Conservation (phyloP, 2,797 vertebrate species). For the Anableps anableps region DNA sequence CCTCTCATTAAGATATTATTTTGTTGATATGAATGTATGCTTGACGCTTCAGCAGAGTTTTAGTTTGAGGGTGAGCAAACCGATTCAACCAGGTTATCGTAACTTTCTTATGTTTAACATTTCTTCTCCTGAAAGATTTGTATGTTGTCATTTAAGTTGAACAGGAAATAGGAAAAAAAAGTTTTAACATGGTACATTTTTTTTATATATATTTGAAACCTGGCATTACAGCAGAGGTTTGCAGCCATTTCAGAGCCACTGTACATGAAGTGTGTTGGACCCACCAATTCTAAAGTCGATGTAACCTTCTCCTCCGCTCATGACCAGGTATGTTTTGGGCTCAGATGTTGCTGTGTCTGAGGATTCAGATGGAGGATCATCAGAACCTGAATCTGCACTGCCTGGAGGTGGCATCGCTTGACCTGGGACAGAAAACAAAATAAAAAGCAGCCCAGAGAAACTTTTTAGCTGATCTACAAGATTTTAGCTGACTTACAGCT, state of each 20-base stretch:
- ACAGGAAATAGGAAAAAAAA: too few relatives aligned
- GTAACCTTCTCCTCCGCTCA: conserved; percentile 98
- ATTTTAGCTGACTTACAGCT: neutral
- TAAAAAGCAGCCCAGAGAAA: neutral
- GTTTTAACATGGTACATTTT: too few relatives aligned
- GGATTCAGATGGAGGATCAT: conserved; percentile 85
- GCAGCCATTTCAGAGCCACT: neutral
- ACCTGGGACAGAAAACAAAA: conserved; percentile 74
- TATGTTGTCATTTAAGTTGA: too few relatives aligned
- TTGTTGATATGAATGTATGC: too few relatives aligned
- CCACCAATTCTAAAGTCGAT: conserved; percentile 98
- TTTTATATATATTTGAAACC: too few relatives aligned
- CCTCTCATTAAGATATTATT: too few relatives aligned
- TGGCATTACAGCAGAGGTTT: neutral
- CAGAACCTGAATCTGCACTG: conserved; percentile 90
- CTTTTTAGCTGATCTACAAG: neutral
- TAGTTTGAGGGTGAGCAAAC: too few relatives aligned
- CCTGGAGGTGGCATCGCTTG: conserved; percentile 91
- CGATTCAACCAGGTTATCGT: too few relatives aligned
- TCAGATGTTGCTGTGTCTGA: conserved; percentile 72
- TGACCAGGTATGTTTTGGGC: conserved; percentile 87
- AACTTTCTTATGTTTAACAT: neutral
- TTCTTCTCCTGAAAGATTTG: neutral
- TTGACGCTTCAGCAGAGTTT: too few relatives aligned
- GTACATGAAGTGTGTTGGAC: conserved; percentile 22